Evolutionary conservation across 1,140 invertebrate genomes (phyloP).

Genomic region (Asobara japonica): DNA sequence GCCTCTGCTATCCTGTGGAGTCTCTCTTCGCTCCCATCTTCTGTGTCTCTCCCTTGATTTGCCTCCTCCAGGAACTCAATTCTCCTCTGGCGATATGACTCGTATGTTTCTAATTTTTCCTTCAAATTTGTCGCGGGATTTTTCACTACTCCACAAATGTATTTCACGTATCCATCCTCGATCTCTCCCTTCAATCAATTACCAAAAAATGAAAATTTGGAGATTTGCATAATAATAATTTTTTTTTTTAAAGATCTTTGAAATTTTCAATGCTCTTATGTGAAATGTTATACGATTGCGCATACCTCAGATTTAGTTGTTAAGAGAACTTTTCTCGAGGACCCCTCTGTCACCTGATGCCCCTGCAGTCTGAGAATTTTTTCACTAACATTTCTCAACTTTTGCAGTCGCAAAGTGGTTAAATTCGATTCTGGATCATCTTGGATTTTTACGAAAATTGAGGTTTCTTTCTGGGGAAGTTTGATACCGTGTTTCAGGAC

Average conservation of each 20-base stretch:
- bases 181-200: too few species aligned
- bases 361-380: slow-evolving; percentile 57
- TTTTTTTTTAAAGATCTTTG: too few species aligned
- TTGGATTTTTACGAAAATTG: slow-evolving; percentile 42
- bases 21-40: slow-evolving; percentile 34
- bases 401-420: slow-evolving; percentile 53
- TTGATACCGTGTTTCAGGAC: slow-evolving; percentile 36
- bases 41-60: slow-evolving; percentile 62
- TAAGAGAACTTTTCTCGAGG: slow-evolving; percentile 54
- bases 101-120: slow-evolving; percentile 57
- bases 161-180: slow-evolving; percentile 41
- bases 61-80: slow-evolving; percentile 47
- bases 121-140: slow-evolving; percentile 63
- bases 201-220: too few species aligned
- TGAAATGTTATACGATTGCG: too few species aligned
- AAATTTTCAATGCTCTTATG: too few species aligned
- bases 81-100: slow-evolving; percentile 56
- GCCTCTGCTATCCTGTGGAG: slow-evolving; percentile 69
- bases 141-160: slow-evolving; percentile 66
- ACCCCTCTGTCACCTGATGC: slow-evolving; percentile 37
- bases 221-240: too few species aligned
- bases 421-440: slow-evolving; percentile 50
- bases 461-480: slow-evolving; percentile 16
- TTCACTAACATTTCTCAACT: slow-evolving; percentile 56
- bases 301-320: slow-evolving; percentile 66